Percentiles rank a stretch among this genome's conserved stretches.
Conservation (phyloP, 2,797 vertebrate genomes). For the Bradypodion pumilum region DNA sequence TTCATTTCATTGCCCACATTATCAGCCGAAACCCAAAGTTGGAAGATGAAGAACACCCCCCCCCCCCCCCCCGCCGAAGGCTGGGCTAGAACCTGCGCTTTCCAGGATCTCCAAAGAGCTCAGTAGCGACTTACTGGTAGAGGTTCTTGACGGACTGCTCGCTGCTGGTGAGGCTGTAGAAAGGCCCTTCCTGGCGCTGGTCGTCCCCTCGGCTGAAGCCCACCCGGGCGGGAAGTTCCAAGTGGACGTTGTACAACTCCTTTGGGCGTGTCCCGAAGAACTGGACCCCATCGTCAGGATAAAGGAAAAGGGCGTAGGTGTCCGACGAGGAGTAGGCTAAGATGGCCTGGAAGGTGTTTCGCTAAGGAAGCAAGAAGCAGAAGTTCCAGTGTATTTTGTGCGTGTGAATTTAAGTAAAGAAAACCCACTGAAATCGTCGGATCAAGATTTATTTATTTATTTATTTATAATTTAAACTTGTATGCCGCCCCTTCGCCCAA, state of each 20-base stretch:
- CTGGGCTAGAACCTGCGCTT: background rate
- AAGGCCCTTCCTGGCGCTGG: constrained; percentile 82
- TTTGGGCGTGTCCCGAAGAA: constrained; percentile 92
- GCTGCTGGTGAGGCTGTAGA: constrained; percentile 85
- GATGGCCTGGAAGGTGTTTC: constrained; percentile 95
- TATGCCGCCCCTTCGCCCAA: too few relatives aligned
- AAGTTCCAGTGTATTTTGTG: too few relatives aligned
- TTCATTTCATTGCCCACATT: background rate
- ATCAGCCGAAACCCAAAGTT: background rate
- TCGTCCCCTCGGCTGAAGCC: constrained; percentile 91
- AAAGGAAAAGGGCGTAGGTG: constrained; percentile 90
- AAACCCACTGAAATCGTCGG: too few relatives aligned
- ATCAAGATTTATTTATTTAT: too few relatives aligned
- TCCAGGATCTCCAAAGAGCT: background rate
- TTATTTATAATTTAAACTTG: too few relatives aligned
- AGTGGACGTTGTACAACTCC: constrained; percentile 91
- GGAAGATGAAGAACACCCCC: background rate
- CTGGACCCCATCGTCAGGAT: constrained; percentile 87
- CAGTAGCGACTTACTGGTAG: constrained; percentile 81
- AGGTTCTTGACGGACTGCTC: constrained; percentile 87
- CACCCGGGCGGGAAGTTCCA: constrained; percentile 90
- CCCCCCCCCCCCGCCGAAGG: too few relatives aligned
- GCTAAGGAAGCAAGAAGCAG: constrained; percentile 63
- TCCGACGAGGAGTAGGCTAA: constrained; percentile 85
- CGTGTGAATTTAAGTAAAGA: too few relatives aligned